Conservation (phyloP, 2,797 vertebrate species). For the Nasua narica region DNA sequence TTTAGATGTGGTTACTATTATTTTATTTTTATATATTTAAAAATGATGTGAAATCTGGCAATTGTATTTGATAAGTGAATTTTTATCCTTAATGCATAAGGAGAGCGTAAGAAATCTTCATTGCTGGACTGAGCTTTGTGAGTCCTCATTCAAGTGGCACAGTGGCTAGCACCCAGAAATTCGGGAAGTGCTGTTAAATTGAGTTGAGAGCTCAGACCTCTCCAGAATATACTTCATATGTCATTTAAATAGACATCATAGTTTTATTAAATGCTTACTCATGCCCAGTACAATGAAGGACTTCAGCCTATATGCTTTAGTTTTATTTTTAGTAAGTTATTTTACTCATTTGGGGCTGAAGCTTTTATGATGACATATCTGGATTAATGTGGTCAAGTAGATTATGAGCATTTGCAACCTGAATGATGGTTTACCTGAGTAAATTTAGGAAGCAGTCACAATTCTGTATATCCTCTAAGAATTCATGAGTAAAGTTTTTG, state of each 20-base stretch:
- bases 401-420: neutral
- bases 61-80: neutral
- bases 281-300: neutral
- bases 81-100: neutral
- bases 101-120: neutral
- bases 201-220: neutral
- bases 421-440: neutral
- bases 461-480: neutral
- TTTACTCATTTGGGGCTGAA: neutral
- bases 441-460: neutral
- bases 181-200: neutral
- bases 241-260: neutral
- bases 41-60: constrained; percentile 5
- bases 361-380: neutral
- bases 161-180: neutral
- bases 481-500: neutral
- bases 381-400: neutral
- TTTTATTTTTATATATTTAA: neutral
- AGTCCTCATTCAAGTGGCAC: neutral
- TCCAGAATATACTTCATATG: neutral
- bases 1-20: neutral
- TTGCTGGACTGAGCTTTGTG: neutral
- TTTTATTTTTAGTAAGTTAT: neutral
- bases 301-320: neutral
- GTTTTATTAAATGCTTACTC: neutral